phyloP scores from a whole-genome alignment of 2,113 vertebrate species.

The Megaceryle maxima region DNA sequence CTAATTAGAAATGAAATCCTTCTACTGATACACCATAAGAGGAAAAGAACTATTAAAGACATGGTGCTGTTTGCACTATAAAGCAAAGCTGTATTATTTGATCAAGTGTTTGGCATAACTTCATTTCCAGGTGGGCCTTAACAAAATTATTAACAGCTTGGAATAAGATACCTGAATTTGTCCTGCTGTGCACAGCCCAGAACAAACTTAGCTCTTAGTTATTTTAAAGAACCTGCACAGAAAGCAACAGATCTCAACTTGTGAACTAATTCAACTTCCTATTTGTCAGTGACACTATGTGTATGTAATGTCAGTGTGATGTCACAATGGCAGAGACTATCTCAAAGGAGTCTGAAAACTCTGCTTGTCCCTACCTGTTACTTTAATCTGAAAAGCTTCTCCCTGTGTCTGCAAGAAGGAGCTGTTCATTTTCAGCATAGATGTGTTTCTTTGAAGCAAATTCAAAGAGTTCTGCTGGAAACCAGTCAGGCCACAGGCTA shows the following conservation, averaged over 20 bases:
- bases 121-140: not conserved
- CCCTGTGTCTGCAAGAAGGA: conserved; percentile 57
- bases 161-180: not conserved
- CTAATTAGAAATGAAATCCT: not conserved
- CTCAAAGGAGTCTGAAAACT: not conserved
- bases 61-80: not conserved
- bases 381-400: conserved; percentile 61
- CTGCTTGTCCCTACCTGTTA: conserved; percentile 62
- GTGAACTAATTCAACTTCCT: not conserved
- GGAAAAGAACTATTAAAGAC: not conserved
- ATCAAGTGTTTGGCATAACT: not conserved
- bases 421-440: conserved; percentile 43
- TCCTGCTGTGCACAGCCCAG: not conserved
- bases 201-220: not conserved
- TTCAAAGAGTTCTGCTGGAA: conserved; percentile 52
- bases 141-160: not conserved
- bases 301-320: not conserved
- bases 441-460: conserved; percentile 64
- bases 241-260: not conserved
- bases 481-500: conserved; percentile 60
- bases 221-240: not conserved
- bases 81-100: not conserved
- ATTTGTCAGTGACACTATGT: fast-evolving
- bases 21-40: not conserved
- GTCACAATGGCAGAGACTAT: not conserved